Conservation (phyloP, 2,113 vertebrate species). For the Thomomys bottae region DNA sequence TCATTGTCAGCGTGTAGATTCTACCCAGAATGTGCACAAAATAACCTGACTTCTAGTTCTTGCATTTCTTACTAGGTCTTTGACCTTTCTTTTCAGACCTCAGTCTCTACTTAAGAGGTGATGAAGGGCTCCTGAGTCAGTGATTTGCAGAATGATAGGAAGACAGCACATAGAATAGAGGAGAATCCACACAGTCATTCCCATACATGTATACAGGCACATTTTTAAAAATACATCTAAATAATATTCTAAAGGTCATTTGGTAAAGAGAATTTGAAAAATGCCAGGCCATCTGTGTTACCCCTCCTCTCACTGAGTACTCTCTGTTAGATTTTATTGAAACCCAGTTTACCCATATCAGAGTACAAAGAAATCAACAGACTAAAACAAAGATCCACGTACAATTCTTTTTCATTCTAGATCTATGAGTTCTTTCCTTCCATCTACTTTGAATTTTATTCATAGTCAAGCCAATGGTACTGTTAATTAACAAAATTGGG, state of each 20-base stretch:
- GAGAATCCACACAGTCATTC: not conserved
- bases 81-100: conserved; percentile 5
- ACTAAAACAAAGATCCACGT: not conserved
- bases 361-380: not conserved
- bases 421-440: conserved; percentile 22
- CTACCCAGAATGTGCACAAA: not conserved
- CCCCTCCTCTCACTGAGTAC: too few species aligned
- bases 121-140: not conserved
- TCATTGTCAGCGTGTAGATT: not conserved
- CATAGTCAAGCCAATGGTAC: conserved; percentile 1
- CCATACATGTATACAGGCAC: not conserved
- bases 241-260: not conserved
- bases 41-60: not conserved
- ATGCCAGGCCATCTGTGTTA: not conserved
- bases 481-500: not conserved
- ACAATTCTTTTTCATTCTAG: not conserved
- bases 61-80: not conserved
- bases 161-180: not conserved
- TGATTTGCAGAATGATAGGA: not conserved
- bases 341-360: too few species aligned
- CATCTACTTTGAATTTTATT: conserved; percentile 42
- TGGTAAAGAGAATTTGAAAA: not conserved
- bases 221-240: not conserved
- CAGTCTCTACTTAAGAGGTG: not conserved
- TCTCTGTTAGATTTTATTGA: not conserved